Percentiles rank a stretch among this genome's conserved stretches.
Evolutionary conservation across 2,113 vertebrate species (phyloP).

Genomic region (Pimephales promelas): DNA sequence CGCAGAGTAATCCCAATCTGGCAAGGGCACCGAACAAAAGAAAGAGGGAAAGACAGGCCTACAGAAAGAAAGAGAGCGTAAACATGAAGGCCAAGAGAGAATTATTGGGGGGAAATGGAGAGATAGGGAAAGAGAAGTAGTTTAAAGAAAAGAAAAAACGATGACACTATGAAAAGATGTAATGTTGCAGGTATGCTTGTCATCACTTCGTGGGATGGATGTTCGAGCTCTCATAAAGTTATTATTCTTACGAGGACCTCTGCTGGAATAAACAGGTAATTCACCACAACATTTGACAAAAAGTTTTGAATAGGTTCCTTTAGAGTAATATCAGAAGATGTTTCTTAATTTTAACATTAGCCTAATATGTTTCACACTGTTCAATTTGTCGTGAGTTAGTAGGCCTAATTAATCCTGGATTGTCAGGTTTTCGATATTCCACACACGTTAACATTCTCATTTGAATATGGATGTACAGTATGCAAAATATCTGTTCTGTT

Average conservation of each 20-base stretch:
- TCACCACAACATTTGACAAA: neutral
- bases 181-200: slow-evolving; percentile 31
- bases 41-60: slow-evolving; percentile 10
- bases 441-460: neutral
- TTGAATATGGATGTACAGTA: neutral
- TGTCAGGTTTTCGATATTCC: neutral
- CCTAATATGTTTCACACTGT: neutral
- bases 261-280: slow-evolving; percentile 42
- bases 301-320: neutral
- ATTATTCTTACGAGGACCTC: slow-evolving; percentile 46
- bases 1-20: slow-evolving; percentile 41
- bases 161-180: slow-evolving; percentile 28
- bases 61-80: neutral
- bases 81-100: neutral
- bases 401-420: neutral
- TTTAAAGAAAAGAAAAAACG: slow-evolving; percentile 4
- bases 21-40: slow-evolving; percentile 25
- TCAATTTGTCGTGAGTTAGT: neutral
- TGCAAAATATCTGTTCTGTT: neutral
- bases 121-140: neutral
- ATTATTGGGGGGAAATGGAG: slow-evolving; percentile 19
- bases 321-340: neutral
- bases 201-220: neutral
- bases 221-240: neutral
- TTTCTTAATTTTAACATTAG: neutral